Base-by-base conservation (phyloP, 2,888 invertebrate species). In the Drosophila recens region DNA sequence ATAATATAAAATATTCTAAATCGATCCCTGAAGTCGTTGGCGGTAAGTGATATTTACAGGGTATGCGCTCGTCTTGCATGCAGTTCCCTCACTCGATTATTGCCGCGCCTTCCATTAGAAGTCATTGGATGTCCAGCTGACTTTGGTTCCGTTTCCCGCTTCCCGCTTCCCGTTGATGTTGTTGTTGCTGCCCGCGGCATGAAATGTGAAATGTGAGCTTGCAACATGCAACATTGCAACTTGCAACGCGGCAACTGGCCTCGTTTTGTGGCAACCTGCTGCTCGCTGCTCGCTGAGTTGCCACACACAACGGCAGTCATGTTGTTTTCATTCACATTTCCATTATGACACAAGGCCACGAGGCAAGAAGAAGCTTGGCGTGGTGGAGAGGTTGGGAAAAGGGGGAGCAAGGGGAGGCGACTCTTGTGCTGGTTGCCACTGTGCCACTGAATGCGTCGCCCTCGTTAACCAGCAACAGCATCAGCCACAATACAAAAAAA, bases 391-490 rank as follows among this genome's bases (percentile, higher is more conserved):
- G 17, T n/a, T n/a, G 17, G 17, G 17, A 17, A 1, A 13, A 4
- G 0, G 13, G 34, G 34, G 10, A 11, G 34, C 4, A 38, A 8
- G 38, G 8, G 38, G n/a, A n/a, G 38, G 10, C 30, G 33, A n/a
- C 38, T 38, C 38, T 0, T 17, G 36, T 9, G 27, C 20, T 15
- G 5, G 27, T 27, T 27, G 27, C 27, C 27, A 27, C 27, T 23
- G 68, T 43, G 68, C 65, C 73, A 58, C 53, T 81, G 63, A 81
- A 72, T 69, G 79, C 54, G 64, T 62, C 53, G 71, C 23, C 68
- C 79, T 87, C 79, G 81, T 75, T 84, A 72, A 70, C 52, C 71
- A 65, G 34, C 78, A 74, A 54, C 45, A 68, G 38, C 36, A 51
- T 46, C 27, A 6, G 27, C 27, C 27, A 27, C 15, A 58, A 20